Evolutionary conservation across 2,113 vertebrate species (phyloP), one percentile per base, ranked within the genome.

Genomic region (Ursus arctos): DNA sequence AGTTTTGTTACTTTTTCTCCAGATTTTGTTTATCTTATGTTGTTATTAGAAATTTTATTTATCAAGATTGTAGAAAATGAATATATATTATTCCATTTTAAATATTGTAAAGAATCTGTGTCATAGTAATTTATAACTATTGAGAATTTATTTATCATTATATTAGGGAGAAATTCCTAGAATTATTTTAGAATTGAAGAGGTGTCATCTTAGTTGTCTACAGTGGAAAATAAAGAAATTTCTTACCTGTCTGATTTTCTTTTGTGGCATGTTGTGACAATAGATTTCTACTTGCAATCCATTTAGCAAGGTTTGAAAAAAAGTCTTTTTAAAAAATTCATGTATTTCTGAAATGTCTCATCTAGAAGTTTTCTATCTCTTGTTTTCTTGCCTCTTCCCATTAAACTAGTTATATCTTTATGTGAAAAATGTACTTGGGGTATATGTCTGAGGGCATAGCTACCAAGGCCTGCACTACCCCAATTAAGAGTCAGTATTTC

Each of bases 301-400:
- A 67, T 85, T 88, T 93, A 84, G 36, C 61, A n/a, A 36, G 14
- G 11, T 71, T 88, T 40, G 3, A 26, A 82, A 43, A 57, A 22
- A 36, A 21, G 6, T 22, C 43, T 71, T 95, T 85, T 85, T 80
- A 14, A 43, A 61, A 83, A 87, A 79, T 63, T 51, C 36, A 16
- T 61, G 12, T 91, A n/a, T 89, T 96, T 94, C 67, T 97, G 55
- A 97, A 87, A 93, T 65, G 11, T n/a, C 85, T 77, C 26, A 18
- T 76, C 2, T 83, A 40, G 26, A 87, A 88, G 18, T 94, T 82
- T 92, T 96, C 47, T 40, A 76, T 80, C 9, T 88, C 43, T 90
- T 92, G 15, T 82, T 67, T 90, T 93, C 61, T 95, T 94, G 24
- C 33, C 24, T 28, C 49, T 93, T 94, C 14, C 22, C 18, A 53